Base-by-base conservation (phyloP, 1,140 invertebrate genomes). In the Chrysoperla carnea region DNA sequence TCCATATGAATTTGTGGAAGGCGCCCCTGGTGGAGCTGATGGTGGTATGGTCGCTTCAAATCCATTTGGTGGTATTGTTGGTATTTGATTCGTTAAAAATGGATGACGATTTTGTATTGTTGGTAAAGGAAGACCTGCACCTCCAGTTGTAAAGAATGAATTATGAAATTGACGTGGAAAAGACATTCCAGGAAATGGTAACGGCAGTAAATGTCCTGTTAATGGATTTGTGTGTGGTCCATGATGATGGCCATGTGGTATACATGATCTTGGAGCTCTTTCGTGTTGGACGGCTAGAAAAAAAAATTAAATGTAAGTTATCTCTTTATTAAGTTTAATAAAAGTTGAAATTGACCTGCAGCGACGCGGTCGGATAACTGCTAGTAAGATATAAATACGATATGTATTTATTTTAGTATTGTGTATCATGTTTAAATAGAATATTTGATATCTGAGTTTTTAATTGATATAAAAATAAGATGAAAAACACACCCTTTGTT, bases 281-380 rank as follows among this genome's bases (percentile, higher is more conserved):
- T 91, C 86, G 61, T 91, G 84, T 57, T 91, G 86, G 5, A 91
- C 87, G 45, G 87, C 87, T 91, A 68, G 47, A 48, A 48, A 14
- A 40, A 12, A 9, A 48, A 40, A n/a, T n/a, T n/a, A n/a, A n/a
- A 23, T 23, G 17, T 23, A 23, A 23, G n/a, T n/a, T n/a, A n/a
- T n/a, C n/a, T n/a, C n/a, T n/a, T n/a, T n/a, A n/a, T n/a, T n/a
- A n/a, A 36, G 37, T 39, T 29, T 38, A 17, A 8, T 8, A 36
- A 8, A 46, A n/a, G 7, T 15, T 41, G n/a, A 9, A 41, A 12
- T 11, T 14, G 23, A n/a, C 7, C 17, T 38, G 17, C 37, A 38
- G 12, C 37, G 17, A 38, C 7, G 17, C 37, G 13, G 37, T 12
- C 12, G 17, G 12, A 8, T n/a, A n/a, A n/a, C n/a, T n/a, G n/a